phyloP scores from a whole-genome alignment of 2,888 invertebrate genomes.

The Synanthedon myopaeformis region DNA sequence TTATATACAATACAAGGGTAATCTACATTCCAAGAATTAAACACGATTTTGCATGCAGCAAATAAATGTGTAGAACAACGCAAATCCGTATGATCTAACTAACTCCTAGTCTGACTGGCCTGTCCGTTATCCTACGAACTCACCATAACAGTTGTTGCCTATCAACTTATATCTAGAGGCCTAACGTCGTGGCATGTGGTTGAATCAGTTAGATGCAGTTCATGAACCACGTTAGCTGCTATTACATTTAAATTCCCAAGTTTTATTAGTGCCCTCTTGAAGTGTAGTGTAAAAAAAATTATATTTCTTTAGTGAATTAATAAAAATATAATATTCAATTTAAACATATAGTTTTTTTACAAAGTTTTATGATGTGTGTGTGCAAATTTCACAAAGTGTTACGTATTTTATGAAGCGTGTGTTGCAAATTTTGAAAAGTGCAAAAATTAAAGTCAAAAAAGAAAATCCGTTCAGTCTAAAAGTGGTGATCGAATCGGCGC shows the following conservation, averaged over 20 bases:
- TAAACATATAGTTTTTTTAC: neutral
- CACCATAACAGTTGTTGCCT: constrained; percentile 29
- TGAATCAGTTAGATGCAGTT: constrained; percentile 25
- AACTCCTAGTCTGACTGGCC: constrained; percentile 1
- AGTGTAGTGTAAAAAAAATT: no score
- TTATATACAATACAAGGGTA: no score
- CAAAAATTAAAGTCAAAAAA: no score
- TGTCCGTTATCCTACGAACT: constrained; percentile 31
- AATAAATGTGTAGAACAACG: neutral
- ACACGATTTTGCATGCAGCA: no score
- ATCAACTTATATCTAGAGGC: constrained; percentile 16
- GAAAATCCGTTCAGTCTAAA: no score
- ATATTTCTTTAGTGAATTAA: no score
- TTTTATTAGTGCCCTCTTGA: no score
- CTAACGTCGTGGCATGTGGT: constrained; percentile 14
- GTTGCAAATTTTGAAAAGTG: no score
- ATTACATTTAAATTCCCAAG: neutral
- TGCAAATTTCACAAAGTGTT: neutral
- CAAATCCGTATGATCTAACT: neutral
- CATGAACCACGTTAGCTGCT: neutral
- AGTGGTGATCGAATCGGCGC: no score
- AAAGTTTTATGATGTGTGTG: neutral
- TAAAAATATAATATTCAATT: no score
- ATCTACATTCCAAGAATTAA: no score
- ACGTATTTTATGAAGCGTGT: no score